These are phyloP conservation scores for Ommatoiulus sabulosus DNA, from an alignment of 2,888 invertebrate genomes.

Conservation along the genomic window DNA sequence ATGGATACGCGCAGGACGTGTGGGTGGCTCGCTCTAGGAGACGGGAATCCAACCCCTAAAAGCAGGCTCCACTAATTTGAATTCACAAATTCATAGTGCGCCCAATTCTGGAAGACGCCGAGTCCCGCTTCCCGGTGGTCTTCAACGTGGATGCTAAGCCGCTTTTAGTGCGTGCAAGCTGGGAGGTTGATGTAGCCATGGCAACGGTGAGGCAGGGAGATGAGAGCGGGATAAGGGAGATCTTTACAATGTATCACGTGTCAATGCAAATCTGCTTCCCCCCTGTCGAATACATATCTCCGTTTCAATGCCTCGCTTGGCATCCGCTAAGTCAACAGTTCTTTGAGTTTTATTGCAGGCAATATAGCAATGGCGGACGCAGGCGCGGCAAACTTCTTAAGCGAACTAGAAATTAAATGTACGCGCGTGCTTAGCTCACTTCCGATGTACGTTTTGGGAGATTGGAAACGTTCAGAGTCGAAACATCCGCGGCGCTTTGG, in stretches of 20 bases:
- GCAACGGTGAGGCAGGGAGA: not conserved
- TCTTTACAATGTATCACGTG: slow-evolving; percentile 25
- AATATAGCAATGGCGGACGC: slow-evolving; percentile 12
- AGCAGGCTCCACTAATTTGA: not conserved
- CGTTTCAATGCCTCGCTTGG: not conserved
- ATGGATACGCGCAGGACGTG: not conserved
- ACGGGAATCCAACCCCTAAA: not conserved
- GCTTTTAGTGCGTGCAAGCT: slow-evolving; percentile 7
- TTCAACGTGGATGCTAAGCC: not conserved
- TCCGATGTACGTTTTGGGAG: not conserved
- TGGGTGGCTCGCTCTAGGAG: not conserved
- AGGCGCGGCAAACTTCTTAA: not conserved
- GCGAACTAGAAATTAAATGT: not conserved
- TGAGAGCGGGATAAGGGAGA: slow-evolving; percentile 18
- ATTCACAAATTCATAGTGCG: not conserved
- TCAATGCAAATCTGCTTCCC: slow-evolving; percentile 34
- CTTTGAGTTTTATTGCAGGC: not conserved
- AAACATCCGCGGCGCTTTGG: not conserved
- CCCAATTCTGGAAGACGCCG: not conserved
- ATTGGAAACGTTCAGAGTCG: not conserved
- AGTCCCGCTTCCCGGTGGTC: not conserved
- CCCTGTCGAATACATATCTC: not conserved
- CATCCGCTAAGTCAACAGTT: slow-evolving; percentile 21
- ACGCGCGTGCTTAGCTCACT: not conserved
- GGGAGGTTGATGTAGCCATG: slow-evolving; percentile 6